These are phyloP conservation scores for Microcebus griseorufus DNA, from an alignment of 2,113 vertebrate species.

Conservation along the genomic window DNA sequence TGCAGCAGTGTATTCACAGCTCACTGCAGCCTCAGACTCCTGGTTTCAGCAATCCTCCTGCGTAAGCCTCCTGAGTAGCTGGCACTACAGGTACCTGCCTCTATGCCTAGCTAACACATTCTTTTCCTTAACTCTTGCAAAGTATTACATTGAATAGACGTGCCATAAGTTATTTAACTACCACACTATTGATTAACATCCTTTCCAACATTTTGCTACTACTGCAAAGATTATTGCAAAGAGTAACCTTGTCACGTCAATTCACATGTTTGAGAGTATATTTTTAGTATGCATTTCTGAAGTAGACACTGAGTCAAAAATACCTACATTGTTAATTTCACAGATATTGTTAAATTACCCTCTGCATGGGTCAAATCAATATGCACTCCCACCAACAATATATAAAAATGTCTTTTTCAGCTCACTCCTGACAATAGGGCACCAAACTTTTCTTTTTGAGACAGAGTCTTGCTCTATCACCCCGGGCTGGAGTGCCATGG, in stretches of 20 bases:
- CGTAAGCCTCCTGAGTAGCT: too few species aligned
- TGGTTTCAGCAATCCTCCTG: too few species aligned
- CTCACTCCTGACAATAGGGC: background rate
- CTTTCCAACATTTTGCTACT: constrained; percentile 11
- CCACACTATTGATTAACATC: background rate
- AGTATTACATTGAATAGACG: background rate
- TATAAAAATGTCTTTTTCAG: background rate
- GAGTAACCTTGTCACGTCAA: background rate
- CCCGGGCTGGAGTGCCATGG: too few species aligned
- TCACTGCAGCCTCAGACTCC: too few species aligned
- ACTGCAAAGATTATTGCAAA: background rate
- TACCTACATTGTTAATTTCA: background rate
- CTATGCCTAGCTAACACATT: background rate
- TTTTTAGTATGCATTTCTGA: background rate
- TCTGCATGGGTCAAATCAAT: background rate
- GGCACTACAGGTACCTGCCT: too few species aligned
- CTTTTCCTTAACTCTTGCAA: background rate
- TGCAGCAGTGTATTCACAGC: too few species aligned
- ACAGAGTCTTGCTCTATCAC: too few species aligned
- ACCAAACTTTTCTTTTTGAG: background rate
- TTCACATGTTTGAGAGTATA: background rate
- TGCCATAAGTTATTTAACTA: background rate
- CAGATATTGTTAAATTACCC: background rate
- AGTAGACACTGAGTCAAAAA: background rate
- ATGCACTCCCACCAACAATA: background rate